phyloP scores from a whole-genome alignment of 2,113 vertebrate genomes.

The Garra rufa region DNA sequence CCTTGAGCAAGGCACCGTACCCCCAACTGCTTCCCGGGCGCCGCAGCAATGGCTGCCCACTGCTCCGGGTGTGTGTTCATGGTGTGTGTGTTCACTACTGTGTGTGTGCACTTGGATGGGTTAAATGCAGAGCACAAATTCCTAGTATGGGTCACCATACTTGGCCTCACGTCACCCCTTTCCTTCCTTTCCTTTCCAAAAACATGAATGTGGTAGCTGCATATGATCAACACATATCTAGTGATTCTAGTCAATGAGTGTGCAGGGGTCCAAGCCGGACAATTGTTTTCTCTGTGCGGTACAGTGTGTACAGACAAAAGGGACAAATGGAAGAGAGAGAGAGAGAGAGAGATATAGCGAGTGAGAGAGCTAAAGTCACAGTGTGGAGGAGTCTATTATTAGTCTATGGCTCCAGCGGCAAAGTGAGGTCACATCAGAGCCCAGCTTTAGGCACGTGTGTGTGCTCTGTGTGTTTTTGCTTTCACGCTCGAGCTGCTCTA shows the following conservation, averaged over 20 bases:
- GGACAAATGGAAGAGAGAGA: slow-evolving; percentile 17
- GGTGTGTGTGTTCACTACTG: no score
- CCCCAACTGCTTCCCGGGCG: no score
- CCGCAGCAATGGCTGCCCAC: no score
- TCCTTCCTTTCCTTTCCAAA: no score
- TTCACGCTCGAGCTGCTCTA: slow-evolving; percentile 42
- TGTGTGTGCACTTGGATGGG: no score
- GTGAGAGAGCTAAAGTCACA: slow-evolving; percentile 15
- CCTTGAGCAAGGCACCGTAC: no score
- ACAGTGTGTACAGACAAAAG: slow-evolving; percentile 19
- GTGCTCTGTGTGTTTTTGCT: slow-evolving; percentile 30
- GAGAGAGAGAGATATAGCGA: slow-evolving; percentile 13
- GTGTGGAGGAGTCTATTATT: slow-evolving; percentile 36
- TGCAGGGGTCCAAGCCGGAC: neutral
- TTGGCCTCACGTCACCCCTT: no score
- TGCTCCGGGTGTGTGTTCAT: no score
- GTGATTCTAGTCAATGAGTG: neutral
- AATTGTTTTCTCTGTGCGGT: slow-evolving; percentile 37
- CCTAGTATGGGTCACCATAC: no score
- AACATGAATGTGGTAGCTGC: no score
- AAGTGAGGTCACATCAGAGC: slow-evolving; percentile 49
- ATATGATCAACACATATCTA: neutral
- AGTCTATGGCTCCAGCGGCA: slow-evolving; percentile 38
- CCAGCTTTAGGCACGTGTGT: slow-evolving; percentile 36
- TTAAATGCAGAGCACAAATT: no score